These are phyloP conservation scores for Tinea pellionella DNA, from an alignment of 2,888 invertebrate species.

Conservation along the genomic window DNA sequence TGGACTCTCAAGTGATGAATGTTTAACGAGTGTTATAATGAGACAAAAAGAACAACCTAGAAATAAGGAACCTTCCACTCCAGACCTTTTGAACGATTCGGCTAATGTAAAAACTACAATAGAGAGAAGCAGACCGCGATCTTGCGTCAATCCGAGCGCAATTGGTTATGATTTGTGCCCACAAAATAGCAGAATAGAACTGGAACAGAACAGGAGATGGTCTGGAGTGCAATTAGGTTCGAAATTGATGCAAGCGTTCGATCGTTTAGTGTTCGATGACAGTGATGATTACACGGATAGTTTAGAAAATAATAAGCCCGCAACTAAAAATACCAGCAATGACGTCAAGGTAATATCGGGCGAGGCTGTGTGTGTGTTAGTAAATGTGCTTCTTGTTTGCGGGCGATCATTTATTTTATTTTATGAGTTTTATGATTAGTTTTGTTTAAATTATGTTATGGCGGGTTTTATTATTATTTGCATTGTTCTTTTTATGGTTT, in stretches of 20 bases:
- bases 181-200: slow-evolving; percentile 57
- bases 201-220: slow-evolving; percentile 74
- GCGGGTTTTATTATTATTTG: slow-evolving; percentile 1
- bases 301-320: slow-evolving; percentile 71
- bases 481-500: neutral
- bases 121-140: slow-evolving; percentile 74
- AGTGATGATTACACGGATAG: slow-evolving; percentile 82
- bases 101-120: slow-evolving; percentile 56
- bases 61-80: slow-evolving; percentile 65
- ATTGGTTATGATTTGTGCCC: slow-evolving; percentile 61
- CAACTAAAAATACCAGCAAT: slow-evolving; percentile 60
- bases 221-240: slow-evolving; percentile 78
- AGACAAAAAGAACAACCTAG: slow-evolving; percentile 56
- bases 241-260: slow-evolving; percentile 78
- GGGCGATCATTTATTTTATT: slow-evolving; percentile 22
- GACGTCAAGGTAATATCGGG: slow-evolving; percentile 55
- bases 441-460: slow-evolving; percentile 15
- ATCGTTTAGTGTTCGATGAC: slow-evolving; percentile 74
- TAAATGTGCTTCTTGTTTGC: slow-evolving; percentile 29
- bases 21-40: slow-evolving; percentile 62
- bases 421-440: slow-evolving; percentile 23
- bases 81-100: slow-evolving; percentile 70
- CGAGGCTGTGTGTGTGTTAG: slow-evolving; percentile 36
- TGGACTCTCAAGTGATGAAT: slow-evolving; percentile 65
- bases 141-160: slow-evolving; percentile 73